Conservation (phyloP, 2,888 invertebrate species). For the Pristionchus fissidentatus region DNA sequence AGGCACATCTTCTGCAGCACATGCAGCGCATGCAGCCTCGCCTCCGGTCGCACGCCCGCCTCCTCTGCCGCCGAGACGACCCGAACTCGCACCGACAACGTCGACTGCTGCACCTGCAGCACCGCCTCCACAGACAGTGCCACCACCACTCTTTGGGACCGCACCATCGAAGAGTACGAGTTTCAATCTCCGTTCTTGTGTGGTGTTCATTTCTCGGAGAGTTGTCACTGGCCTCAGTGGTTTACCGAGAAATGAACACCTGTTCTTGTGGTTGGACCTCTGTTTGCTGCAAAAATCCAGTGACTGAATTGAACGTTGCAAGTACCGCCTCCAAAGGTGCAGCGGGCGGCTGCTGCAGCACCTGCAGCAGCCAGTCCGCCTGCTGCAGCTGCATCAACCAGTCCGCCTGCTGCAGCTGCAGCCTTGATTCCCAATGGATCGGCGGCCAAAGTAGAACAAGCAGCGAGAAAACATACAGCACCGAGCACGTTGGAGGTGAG, state of each 20-base stretch:
- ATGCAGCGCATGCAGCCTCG: constrained; percentile 35
- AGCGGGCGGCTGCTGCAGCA: background rate
- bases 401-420: background rate
- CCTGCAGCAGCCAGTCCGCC: no score
- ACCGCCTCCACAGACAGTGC: constrained; percentile 44
- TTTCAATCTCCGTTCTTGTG: background rate
- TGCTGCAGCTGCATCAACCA: background rate
- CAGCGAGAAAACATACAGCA: constrained; percentile 23
- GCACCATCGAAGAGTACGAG: constrained; percentile 47
- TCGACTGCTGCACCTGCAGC: constrained; percentile 26
- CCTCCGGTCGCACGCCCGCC: constrained; percentile 46
- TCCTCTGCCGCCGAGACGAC: constrained; percentile 40
- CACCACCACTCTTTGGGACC: constrained; percentile 49
- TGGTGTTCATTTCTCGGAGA: no score
- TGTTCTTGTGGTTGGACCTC: no score
- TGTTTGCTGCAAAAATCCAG: background rate
- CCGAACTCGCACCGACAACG: background rate
- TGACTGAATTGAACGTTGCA: constrained; percentile 24
- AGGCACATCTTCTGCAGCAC: constrained; percentile 19
- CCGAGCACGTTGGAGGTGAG: constrained; percentile 17
- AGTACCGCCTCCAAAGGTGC: constrained; percentile 21
- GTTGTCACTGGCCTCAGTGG: background rate
- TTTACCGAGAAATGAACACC: background rate
- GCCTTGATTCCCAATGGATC: constrained; percentile 9
- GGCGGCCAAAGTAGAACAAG: background rate